Percentiles rank a stretch among this genome's conserved stretches.
These are phyloP conservation scores for Bubo scandiacus DNA, from an alignment of 2,113 vertebrate genomes.

Conservation along the genomic window DNA sequence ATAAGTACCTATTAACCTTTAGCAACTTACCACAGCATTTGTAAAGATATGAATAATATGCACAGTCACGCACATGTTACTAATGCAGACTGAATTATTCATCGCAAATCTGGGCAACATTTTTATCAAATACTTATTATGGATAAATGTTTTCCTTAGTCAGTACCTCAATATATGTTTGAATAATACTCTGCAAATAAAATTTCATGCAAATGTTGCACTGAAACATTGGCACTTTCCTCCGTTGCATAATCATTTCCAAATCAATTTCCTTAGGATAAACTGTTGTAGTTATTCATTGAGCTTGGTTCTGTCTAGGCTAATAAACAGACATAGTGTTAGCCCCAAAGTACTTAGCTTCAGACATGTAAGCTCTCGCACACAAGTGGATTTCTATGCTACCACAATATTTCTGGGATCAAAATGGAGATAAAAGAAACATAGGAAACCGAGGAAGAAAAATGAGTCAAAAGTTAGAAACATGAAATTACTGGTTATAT, in stretches of 20 bases:
- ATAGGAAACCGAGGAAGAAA: neutral
- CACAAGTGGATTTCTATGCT: neutral
- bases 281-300: neutral
- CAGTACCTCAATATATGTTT: neutral
- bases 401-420: neutral
- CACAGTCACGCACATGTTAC: neutral
- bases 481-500: neutral
- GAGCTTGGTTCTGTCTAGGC: neutral
- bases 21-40: neutral
- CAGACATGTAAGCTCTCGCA: neutral
- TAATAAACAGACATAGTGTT: neutral
- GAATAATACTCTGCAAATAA: slow-evolving; percentile 21
- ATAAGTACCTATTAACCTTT: slow-evolving; percentile 24
- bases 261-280: neutral
- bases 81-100: slow-evolving; percentile 49
- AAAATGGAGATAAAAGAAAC: neutral
- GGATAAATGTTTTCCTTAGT: slow-evolving; percentile 30
- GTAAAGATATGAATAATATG: slow-evolving; percentile 1
- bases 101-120: slow-evolving; percentile 9
- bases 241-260: slow-evolving; percentile 32
- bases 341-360: neutral
- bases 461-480: neutral
- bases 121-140: slow-evolving; percentile 34
- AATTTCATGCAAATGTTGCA: neutral
- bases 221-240: slow-evolving; percentile 2